phyloP scores from a whole-genome alignment of 2,797 vertebrate genomes.

The Sebastes diploproa region DNA sequence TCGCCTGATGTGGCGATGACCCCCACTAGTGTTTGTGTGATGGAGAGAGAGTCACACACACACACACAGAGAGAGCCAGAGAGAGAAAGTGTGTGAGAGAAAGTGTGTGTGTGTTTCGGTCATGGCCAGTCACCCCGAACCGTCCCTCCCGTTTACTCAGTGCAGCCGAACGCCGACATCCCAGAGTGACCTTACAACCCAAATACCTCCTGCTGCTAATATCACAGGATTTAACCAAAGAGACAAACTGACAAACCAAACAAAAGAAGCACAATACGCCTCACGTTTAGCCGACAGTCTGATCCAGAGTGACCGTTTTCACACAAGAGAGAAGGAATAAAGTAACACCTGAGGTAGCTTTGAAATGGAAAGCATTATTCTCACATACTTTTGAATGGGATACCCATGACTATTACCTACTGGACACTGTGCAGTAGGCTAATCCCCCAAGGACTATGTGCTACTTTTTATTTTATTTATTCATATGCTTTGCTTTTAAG shows the following conservation, averaged over 20 bases:
- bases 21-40: not conserved
- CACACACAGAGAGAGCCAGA: not conserved
- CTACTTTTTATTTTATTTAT: too few relatives aligned
- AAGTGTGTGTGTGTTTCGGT: not conserved
- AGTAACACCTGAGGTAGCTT: not conserved
- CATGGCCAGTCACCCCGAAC: conserved; percentile 37
- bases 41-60: not conserved
- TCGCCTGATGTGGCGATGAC: conserved; percentile 59
- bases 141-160: conserved; percentile 24
- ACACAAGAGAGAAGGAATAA: not conserved
- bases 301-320: not conserved
- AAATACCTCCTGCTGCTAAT: not conserved
- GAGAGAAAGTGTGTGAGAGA: not conserved
- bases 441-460: too few relatives aligned
- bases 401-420: too few relatives aligned
- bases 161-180: conserved; percentile 8
- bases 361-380: not conserved
- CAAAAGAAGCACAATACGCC: not conserved
- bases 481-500: too few relatives aligned
- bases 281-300: not conserved
- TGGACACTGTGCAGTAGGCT: too few relatives aligned
- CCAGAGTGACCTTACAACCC: conserved; percentile 33
- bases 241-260: conserved; percentile 3
- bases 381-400: not conserved
- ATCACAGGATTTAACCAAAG: conserved; percentile 15